phyloP scores from a whole-genome alignment of 2,113 vertebrate genomes.

The Laticauda laticaudata region DNA sequence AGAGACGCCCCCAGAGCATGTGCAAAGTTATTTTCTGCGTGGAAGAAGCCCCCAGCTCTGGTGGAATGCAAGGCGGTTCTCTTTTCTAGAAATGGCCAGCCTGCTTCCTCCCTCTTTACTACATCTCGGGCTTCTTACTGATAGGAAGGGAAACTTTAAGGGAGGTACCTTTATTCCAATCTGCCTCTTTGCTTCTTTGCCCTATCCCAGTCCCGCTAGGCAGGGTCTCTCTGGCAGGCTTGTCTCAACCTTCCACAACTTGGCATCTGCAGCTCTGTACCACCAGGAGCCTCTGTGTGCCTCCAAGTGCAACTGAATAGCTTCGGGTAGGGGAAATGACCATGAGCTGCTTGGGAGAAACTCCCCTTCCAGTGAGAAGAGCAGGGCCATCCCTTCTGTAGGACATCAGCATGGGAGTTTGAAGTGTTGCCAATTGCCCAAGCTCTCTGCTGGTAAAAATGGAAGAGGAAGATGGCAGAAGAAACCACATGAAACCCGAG shows the following conservation, averaged over 20 bases:
- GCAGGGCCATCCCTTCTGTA: not conserved
- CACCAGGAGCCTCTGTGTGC: not conserved
- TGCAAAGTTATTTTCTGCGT: not conserved
- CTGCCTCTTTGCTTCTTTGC: not conserved
- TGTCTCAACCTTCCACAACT: not conserved
- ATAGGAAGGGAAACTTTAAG: too few species aligned
- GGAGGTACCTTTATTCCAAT: not conserved
- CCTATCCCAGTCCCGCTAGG: not conserved
- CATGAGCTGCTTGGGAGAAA: not conserved
- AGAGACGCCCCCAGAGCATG: not conserved
- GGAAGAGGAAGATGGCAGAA: not conserved
- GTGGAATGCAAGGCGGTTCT: not conserved
- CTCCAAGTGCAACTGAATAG: not conserved
- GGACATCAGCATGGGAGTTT: not conserved
- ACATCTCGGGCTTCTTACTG: not conserved
- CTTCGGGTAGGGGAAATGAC: not conserved
- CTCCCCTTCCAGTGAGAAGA: not conserved
- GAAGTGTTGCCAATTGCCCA: not conserved
- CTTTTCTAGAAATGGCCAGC: not conserved
- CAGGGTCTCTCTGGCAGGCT: not conserved
- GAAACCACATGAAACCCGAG: not conserved
- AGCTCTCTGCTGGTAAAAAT: not conserved
- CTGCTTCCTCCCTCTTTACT: not conserved
- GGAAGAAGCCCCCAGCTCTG: not conserved
- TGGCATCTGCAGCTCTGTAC: not conserved